A percentile compares a stretch with the other conserved stretches of the same genome.
Conservation (phyloP, 2,113 vertebrate species). For the Cottus gobio region DNA sequence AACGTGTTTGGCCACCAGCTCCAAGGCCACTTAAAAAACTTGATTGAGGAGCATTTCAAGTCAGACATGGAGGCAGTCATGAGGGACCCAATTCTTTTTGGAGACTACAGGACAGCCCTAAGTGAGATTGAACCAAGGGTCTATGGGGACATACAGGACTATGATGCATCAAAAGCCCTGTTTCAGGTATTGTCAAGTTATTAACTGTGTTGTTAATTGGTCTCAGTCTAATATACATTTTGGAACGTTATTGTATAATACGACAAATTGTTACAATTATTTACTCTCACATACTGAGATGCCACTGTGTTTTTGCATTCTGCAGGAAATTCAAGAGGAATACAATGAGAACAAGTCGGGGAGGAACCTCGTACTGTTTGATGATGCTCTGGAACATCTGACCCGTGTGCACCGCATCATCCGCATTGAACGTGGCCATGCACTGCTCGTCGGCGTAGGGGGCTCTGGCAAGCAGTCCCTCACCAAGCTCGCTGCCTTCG, state of each 20-base stretch:
- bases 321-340: conserved; percentile 94
- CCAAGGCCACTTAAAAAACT: conserved; percentile 84
- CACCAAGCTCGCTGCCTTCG: conserved; percentile 89
- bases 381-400: conserved; percentile 95
- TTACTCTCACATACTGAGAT: not conserved
- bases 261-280: not conserved
- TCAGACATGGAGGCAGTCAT: conserved; percentile 83
- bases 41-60: conserved; percentile 86
- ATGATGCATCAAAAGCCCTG: conserved; percentile 90
- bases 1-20: conserved; percentile 81
- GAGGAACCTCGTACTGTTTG: conserved; percentile 95
- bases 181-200: conserved; percentile 86
- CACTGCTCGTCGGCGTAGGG: conserved; percentile 91
- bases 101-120: conserved; percentile 92
- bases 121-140: conserved; percentile 87
- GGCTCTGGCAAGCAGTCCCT: conserved; percentile 97
- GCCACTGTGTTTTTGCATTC: conserved; percentile 7
- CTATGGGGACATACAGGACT: conserved; percentile 96
- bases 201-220: not conserved
- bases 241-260: not conserved
- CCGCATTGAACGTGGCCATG: conserved; percentile 90
- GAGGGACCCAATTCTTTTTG: conserved; percentile 94
- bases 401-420: conserved; percentile 91
- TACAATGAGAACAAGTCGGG: conserved; percentile 89
- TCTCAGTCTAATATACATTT: not conserved